Conservation (phyloP, 2,797 vertebrate genomes). For the Aphelocoma californica region DNA sequence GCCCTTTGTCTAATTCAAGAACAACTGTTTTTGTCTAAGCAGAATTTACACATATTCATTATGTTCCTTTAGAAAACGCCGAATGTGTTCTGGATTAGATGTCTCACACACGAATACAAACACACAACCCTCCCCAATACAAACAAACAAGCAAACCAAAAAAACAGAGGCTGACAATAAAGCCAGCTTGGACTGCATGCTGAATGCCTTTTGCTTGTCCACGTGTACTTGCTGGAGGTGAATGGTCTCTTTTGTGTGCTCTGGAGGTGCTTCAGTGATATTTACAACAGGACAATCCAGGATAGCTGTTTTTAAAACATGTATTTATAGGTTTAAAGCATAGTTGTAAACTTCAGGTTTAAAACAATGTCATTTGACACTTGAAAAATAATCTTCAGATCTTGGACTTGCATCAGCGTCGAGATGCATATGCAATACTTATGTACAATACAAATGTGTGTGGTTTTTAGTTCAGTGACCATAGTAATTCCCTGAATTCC, state of each 20-base stretch:
- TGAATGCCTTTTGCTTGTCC: background rate
- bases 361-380: background rate
- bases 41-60: background rate
- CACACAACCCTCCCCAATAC: accelerated
- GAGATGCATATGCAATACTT: accelerated
- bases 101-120: background rate
- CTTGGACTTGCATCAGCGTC: background rate
- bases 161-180: background rate
- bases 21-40: background rate
- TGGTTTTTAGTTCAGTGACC: background rate
- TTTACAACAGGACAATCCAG: background rate
- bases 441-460: no score
- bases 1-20: background rate
- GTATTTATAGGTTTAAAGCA: background rate
- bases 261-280: background rate
- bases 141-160: background rate
- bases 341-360: background rate
- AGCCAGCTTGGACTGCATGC: background rate
- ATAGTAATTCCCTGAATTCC: background rate
- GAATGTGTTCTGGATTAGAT: background rate
- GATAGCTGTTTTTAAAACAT: background rate
- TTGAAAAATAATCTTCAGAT: background rate
- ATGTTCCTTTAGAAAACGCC: background rate
- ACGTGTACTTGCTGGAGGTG: background rate
- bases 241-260: background rate